Base-by-base conservation (phyloP, 37 sponge, comb jelly and placozoan genomes). In the Beroe ovata region DNA sequence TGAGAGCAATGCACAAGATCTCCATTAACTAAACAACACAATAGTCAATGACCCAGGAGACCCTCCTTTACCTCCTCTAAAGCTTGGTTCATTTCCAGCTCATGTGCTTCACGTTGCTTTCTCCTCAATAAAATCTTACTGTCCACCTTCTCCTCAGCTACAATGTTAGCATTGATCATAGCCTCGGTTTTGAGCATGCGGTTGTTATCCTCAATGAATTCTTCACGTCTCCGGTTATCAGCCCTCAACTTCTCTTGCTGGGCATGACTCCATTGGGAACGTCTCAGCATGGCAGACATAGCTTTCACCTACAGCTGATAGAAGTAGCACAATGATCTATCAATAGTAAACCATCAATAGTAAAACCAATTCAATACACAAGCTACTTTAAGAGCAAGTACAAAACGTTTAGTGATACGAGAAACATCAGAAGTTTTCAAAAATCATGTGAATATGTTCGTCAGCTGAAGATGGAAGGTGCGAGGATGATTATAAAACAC, bases 241-340 rank as follows among this genome's bases (percentile, higher is more conserved):
- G 92, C 69, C 62, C 95, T 92, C 60, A 92, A 63, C 22, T 90
- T 90, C 42, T 94, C 95, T 88, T 95, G 94, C 60, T 92, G 90
- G 22, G 93, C 92, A 0, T 92, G 91, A 18, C 90, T 94, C 62
- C 90, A 60, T 28, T 29, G 32, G 33, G 89, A 38, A 0, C 93
- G 90, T 0, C 95, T 63, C 33, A 91, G 22, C 93, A 92, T 91
- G 23, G 92, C 89, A 21, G 84, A 77, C 84, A 77, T 77, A 37
- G 29, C 63, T 62, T 19, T 62, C 29, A 28, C 32, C 69, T 66
- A 33, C 16, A n/a, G n/a, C n/a, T n/a, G n/a, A n/a, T n/a, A n/a
- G n/a, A n/a, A n/a, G n/a, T n/a, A n/a, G n/a, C n/a, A n/a, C n/a
- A n/a, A n/a, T n/a, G n/a, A n/a, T n/a, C n/a, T n/a, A n/a, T n/a